These are phyloP conservation scores for Urocitellus parryii DNA, from an alignment of 2,113 vertebrate genomes.

Conservation along the genomic window DNA sequence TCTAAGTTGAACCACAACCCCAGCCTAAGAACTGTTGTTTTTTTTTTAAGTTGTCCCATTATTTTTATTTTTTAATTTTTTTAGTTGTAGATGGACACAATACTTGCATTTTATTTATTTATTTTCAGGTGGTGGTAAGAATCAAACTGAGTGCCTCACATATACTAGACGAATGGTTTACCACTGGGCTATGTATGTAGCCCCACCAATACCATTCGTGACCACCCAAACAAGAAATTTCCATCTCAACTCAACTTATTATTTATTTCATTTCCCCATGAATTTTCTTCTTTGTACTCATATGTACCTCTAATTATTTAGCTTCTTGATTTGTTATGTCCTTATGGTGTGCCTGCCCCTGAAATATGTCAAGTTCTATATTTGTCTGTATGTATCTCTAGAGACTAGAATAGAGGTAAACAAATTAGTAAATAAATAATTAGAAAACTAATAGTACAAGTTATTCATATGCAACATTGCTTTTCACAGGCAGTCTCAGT, in stretches of 20 bases:
- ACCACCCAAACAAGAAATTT: background rate
- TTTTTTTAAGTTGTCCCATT: no score
- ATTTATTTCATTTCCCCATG: background rate
- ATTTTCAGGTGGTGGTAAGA: no score
- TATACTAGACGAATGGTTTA: no score
- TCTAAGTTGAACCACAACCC: no score
- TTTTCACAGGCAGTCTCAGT: background rate
- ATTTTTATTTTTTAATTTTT: no score
- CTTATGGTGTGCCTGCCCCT: background rate
- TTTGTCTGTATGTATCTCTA: background rate
- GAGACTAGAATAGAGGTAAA: background rate
- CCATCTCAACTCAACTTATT: background rate
- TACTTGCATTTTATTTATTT: no score
- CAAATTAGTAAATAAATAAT: background rate
- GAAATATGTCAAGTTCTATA: background rate
- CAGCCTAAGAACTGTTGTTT: no score
- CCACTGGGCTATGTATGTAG: no score
- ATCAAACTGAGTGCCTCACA: no score
- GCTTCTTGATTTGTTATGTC: background rate
- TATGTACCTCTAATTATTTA: background rate
- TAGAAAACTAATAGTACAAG: background rate
- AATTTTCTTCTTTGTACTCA: background rate
- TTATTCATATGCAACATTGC: background rate
- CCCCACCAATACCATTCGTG: background rate
- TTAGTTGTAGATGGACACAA: no score